Evolutionary conservation across 2,797 vertebrate species (phyloP).

Genomic region (Natrix natrix): DNA sequence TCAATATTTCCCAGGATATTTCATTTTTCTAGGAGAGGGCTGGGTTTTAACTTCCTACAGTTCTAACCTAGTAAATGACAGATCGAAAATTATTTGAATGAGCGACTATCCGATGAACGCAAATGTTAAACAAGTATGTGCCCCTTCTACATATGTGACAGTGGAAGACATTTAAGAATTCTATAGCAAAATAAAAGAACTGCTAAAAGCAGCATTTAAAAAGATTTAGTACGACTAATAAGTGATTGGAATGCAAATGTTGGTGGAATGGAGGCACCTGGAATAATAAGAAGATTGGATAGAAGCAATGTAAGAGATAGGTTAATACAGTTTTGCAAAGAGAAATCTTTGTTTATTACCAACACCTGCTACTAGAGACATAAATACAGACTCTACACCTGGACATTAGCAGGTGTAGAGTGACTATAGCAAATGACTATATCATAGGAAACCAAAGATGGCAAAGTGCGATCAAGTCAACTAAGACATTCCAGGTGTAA

Average conservation of each 20-base stretch:
- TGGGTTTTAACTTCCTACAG: background rate
- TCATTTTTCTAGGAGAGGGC: too few species aligned
- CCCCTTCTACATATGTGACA: background rate
- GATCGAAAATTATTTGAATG: background rate
- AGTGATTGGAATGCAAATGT: background rate
- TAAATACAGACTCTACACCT: background rate
- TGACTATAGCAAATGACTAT: background rate
- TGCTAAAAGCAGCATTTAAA: background rate
- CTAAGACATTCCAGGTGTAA: background rate
- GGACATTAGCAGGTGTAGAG: background rate
- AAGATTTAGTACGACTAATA: background rate
- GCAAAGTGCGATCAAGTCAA: background rate
- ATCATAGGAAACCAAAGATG: background rate
- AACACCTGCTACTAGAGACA: background rate
- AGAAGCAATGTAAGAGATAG: background rate
- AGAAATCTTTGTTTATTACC: background rate
- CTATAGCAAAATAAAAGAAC: background rate
- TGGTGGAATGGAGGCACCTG: background rate
- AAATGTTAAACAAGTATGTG: background rate
- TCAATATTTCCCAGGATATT: too few species aligned
- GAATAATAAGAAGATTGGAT: background rate
- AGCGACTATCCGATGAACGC: background rate
- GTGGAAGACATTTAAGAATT: background rate
- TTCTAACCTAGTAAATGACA: background rate
- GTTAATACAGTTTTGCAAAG: background rate